Evolutionary conservation across 1,140 invertebrate species (phyloP).

Genomic region (Brachionus rotundiformis): DNA sequence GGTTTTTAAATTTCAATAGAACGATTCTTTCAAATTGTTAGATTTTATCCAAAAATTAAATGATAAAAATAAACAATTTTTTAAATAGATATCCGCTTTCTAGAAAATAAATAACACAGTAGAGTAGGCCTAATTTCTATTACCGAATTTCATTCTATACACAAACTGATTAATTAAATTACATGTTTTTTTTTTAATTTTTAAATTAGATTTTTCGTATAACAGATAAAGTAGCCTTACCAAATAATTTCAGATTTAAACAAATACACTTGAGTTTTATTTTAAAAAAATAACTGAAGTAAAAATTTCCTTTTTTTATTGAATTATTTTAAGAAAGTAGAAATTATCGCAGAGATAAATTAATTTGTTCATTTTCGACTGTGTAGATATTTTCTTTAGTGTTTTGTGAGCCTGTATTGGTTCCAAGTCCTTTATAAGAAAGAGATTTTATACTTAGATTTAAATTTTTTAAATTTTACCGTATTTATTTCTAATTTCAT

Average conservation of each 20-base stretch:
- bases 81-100: conserved; percentile 1
- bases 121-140: too few species aligned
- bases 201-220: too few species aligned
- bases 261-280: too few species aligned
- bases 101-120: too few species aligned
- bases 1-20: not conserved
- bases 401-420: not conserved
- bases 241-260: too few species aligned
- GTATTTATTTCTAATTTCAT: conserved; percentile 50
- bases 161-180: too few species aligned
- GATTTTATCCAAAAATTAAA: too few species aligned
- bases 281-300: too few species aligned
- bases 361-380: conserved; percentile 35
- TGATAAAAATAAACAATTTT: not conserved
- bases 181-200: too few species aligned
- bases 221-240: too few species aligned
- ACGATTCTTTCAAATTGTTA: not conserved
- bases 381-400: conserved; percentile 35
- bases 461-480: conserved; percentile 1
- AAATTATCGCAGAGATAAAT: conserved; percentile 20
- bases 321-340: not conserved
- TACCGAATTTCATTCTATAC: too few species aligned
- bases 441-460: not conserved
- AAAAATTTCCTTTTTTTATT: not conserved
- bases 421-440: not conserved